A percentile compares a stretch with the other conserved stretches of the same genome.
phyloP scores from a whole-genome alignment of 2,113 vertebrate species.

The Todiramphus saurophagus region DNA sequence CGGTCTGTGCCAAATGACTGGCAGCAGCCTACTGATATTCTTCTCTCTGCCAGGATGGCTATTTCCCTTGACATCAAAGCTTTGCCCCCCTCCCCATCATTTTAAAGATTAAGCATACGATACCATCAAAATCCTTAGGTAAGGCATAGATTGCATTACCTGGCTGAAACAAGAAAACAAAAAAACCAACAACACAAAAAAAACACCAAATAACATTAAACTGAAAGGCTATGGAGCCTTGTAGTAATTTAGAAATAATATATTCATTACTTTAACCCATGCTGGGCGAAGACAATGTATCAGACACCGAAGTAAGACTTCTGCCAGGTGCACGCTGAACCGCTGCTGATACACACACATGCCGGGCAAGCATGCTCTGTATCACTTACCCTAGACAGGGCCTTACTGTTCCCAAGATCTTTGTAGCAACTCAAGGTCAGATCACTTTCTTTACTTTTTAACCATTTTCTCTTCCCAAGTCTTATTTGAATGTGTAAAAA shows the following conservation, averaged over 20 bases:
- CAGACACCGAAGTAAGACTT: neutral
- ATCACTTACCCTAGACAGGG: neutral
- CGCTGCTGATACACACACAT: neutral
- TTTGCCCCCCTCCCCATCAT: neutral
- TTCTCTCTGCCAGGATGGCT: neutral
- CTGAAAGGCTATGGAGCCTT: neutral
- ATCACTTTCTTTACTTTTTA: neutral
- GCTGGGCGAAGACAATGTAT: conserved; percentile 20
- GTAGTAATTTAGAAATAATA: conserved; percentile 15
- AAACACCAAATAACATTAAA: neutral
- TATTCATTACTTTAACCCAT: neutral
- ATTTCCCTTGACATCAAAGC: neutral
- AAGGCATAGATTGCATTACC: neutral
- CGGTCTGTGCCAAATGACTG: neutral
- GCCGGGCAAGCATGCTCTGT: neutral
- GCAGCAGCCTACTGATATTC: neutral
- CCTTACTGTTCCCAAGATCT: neutral
- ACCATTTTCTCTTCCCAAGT: neutral
- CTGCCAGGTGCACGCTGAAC: neutral
- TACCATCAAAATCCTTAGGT: neutral
- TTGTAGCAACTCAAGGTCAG: neutral
- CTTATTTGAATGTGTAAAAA: neutral
- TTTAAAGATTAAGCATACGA: neutral
- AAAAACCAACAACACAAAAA: neutral
- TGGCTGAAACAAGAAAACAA: neutral